phyloP scores from a whole-genome alignment of 2,888 invertebrate species.

The Amiota communis region DNA sequence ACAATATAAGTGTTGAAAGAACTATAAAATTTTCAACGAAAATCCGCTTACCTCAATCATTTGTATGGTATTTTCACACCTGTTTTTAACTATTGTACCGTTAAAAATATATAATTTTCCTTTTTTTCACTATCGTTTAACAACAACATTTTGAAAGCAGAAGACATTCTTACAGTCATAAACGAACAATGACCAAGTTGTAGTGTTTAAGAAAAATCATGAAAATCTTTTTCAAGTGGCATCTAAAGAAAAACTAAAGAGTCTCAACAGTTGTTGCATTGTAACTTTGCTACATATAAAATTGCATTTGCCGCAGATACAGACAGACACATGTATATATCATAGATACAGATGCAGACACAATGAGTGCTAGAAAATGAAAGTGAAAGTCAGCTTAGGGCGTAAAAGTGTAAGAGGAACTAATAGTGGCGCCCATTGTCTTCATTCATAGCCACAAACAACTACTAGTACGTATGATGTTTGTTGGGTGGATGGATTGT shows the following conservation, averaged over 20 bases:
- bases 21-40: background rate
- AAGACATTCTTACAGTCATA: background rate
- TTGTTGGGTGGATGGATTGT: background rate
- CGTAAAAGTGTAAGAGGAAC: conserved; percentile 32
- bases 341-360: too few species aligned
- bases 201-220: background rate
- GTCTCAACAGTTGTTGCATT: background rate
- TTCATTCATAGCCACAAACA: background rate
- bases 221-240: background rate
- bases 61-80: too few species aligned
- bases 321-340: too few species aligned
- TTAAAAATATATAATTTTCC: too few species aligned
- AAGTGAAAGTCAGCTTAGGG: conserved; percentile 52
- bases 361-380: conserved; percentile 33
- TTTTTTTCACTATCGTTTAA: too few species aligned
- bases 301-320: conserved; percentile 54
- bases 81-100: too few species aligned
- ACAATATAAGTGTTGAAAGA: background rate
- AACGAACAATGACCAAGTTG: conserved; percentile 1
- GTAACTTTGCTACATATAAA: conserved; percentile 37
- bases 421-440: background rate
- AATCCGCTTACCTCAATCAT: conserved; percentile 8
- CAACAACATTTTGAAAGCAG: background rate
- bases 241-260: background rate
- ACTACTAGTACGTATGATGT: too few species aligned